Evolutionary conservation across 2,113 vertebrate genomes (phyloP), one percentile per base, ranked within the genome.

Genomic region (Dasyurus viverrinus): DNA sequence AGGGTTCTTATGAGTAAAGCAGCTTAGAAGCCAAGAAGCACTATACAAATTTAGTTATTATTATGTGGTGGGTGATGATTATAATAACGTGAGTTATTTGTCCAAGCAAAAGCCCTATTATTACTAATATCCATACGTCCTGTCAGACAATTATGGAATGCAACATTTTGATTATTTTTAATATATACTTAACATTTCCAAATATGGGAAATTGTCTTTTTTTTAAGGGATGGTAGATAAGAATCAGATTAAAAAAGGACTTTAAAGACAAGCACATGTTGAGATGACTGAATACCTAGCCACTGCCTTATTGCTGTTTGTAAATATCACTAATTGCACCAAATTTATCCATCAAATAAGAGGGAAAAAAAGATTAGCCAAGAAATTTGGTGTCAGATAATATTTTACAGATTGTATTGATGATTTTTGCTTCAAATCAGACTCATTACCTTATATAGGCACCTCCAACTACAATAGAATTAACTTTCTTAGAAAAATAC

Each of bases 201-300:
- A 96, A 95, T 91, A 89, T 84, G 92, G 0, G n/a, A 53, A 0
- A 54, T 93, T 91, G 0, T 6, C 47, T 47, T 47, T 94, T 6
- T 95, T 2, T 90, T 60, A 50, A 93, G 42, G 90, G 90, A 60
- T 47, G 55, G 53, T 52, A 52, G 4, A 47, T 92, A 57, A 94
- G 7, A 76, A 48, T 60, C 9, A 2, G 0, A 0, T 48, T 47
- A 48, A 52, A 47, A 53, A 24, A 90, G 7, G 90, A 12, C 11
- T 46, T 89, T 23, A 92, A 55, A 84, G 5, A 48, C 7, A 30
- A 47, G 2, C 19, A 42, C 91, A 76, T 76, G 30, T 24, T 94
- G 2, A 16, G 52, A 2, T 48, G 90, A 76, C 0, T 90, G 10
- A 54, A 84, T 27, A 3, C 27, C 46, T 90, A 94, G 22, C 2